Conservation (phyloP, 1,140 invertebrate genomes). For the Helicoverpa zea region DNA sequence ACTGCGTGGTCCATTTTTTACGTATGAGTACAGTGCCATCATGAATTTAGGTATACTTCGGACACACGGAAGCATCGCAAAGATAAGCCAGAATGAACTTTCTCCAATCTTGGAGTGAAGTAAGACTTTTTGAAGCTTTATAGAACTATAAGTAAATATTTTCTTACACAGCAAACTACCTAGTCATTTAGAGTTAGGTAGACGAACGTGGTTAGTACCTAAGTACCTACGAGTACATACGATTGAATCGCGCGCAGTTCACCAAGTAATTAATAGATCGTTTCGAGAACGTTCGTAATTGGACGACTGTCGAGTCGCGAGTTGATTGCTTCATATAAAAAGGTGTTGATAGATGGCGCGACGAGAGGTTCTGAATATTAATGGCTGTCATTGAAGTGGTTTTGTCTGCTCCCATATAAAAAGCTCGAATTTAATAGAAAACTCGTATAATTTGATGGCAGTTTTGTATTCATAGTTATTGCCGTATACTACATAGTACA, state of each 20-base stretch:
- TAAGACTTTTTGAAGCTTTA: too few species aligned
- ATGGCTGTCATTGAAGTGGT: conserved; percentile 66
- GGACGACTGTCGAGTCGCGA: conserved; percentile 69
- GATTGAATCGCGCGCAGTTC: conserved; percentile 64
- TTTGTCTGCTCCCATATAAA: conserved; percentile 50
- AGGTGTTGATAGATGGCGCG: conserved; percentile 66
- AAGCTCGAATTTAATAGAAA: conserved; percentile 27
- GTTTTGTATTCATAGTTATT: not conserved
- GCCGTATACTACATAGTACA: too few species aligned
- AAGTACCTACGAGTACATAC: not conserved
- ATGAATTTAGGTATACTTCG: too few species aligned
- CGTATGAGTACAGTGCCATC: too few species aligned
- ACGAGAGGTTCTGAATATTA: conserved; percentile 78
- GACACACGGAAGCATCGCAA: too few species aligned
- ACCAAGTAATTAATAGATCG: conserved; percentile 74
- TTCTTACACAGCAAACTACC: too few species aligned
- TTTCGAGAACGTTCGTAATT: conserved; percentile 75
- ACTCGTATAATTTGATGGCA: conserved; percentile 3
- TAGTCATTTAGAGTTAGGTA: not conserved
- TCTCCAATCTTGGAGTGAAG: too few species aligned
- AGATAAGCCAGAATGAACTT: too few species aligned
- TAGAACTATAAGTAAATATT: too few species aligned
- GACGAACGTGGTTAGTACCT: not conserved
- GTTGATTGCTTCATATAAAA: conserved; percentile 67
- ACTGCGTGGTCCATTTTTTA: too few species aligned